A percentile compares a stretch with the other conserved stretches of the same genome.
Conservation (phyloP, 2,113 vertebrate species). For the Labrus mixtus region DNA sequence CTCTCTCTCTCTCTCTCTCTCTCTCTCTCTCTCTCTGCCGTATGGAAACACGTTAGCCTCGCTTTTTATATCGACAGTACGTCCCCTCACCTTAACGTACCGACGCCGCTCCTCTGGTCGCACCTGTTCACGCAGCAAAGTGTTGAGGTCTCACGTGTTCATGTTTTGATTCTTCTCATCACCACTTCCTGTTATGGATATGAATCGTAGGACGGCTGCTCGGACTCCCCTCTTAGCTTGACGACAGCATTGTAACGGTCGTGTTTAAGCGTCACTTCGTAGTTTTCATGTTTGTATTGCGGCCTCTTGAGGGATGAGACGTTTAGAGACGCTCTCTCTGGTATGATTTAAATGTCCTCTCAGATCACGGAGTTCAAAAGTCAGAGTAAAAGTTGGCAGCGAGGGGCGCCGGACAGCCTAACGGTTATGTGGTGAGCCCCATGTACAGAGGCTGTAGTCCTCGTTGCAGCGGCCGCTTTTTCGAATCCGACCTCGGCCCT, state of each 20-base stretch:
- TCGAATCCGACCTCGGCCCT: too few relatives aligned
- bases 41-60: slow-evolving; percentile 62
- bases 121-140: slow-evolving; percentile 48
- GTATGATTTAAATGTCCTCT: slow-evolving; percentile 1
- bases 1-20: too few relatives aligned
- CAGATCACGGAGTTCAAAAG: background rate
- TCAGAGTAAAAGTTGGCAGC: too few relatives aligned
- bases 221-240: slow-evolving; percentile 61
- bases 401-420: too few relatives aligned
- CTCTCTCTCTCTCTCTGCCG: slow-evolving; percentile 64
- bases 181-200: slow-evolving; percentile 60
- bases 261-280: slow-evolving; percentile 41
- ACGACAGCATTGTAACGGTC: slow-evolving; percentile 53
- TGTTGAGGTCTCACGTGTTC: slow-evolving; percentile 62
- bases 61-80: slow-evolving; percentile 71
- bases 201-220: slow-evolving; percentile 73
- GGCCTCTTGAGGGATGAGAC: slow-evolving; percentile 11
- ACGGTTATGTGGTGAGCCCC: too few relatives aligned
- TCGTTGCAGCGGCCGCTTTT: too few relatives aligned
- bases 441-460: too few relatives aligned
- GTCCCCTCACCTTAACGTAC: slow-evolving; percentile 19
- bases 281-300: slow-evolving; percentile 34
- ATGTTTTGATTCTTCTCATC: slow-evolving; percentile 65
- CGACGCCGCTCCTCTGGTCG: slow-evolving; percentile 33
- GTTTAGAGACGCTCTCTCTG: background rate